Conservation (phyloP, 1,140 invertebrate species). For the Archivesica marissinica region DNA sequence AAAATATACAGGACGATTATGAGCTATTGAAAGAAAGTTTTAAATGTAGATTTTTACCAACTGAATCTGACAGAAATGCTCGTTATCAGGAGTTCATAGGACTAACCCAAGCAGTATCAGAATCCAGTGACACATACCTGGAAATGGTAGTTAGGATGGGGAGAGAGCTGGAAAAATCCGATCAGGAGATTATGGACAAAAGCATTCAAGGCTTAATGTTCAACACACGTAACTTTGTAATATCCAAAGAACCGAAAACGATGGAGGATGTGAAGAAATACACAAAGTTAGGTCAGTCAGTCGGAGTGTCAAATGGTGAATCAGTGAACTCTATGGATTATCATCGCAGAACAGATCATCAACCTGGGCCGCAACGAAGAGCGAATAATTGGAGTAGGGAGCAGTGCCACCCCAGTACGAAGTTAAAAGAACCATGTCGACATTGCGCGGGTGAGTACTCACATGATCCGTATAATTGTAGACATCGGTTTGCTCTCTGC, state of each 20-base stretch:
- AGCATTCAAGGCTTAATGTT: conserved; percentile 5
- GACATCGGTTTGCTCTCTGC: background rate
- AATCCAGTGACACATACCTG: background rate
- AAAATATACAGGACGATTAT: background rate
- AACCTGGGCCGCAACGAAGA: too few relatives aligned
- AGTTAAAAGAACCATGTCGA: background rate
- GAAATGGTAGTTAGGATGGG: background rate
- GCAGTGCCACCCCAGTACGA: too few relatives aligned
- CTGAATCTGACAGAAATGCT: background rate
- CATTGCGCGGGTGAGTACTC: background rate
- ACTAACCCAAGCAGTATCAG: background rate
- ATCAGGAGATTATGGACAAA: conserved; percentile 28
- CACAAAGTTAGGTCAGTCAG: background rate
- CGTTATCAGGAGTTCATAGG: background rate
- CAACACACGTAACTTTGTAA: background rate
- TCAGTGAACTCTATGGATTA: background rate
- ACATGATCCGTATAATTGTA: background rate
- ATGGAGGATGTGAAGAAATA: background rate
- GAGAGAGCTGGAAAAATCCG: background rate
- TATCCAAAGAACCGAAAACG: background rate
- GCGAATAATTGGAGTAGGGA: too few relatives aligned
- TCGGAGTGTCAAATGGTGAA: background rate
- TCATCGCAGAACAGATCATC: too few relatives aligned
- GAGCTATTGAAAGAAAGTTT: background rate
- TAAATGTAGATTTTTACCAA: background rate